Evolutionary conservation across 2,797 vertebrate species (phyloP).

Genomic region (Pantherophis vulpinus): DNA sequence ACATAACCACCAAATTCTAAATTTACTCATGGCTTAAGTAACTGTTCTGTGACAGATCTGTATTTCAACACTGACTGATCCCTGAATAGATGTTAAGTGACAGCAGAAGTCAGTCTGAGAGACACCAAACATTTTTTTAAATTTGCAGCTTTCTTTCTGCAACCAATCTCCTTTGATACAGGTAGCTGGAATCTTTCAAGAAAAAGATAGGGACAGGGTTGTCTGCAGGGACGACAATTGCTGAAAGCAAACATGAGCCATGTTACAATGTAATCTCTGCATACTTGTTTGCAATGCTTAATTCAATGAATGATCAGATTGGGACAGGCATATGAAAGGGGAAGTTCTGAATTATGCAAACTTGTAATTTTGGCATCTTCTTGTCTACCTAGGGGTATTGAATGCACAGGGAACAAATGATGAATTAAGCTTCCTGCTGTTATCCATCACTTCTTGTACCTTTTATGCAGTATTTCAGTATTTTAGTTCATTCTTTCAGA

Average conservation of each 20-base stretch:
- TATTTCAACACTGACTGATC: background rate
- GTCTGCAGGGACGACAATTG: background rate
- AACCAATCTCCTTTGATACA: background rate
- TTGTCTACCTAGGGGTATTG: background rate
- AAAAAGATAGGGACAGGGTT: background rate
- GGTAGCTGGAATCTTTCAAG: background rate
- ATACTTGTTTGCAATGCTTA: background rate
- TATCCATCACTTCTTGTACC: background rate
- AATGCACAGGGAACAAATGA: background rate
- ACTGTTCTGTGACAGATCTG: background rate
- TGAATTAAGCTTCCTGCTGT: background rate
- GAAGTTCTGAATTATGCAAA: background rate
- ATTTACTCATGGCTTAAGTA: background rate
- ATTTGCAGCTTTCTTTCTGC: background rate
- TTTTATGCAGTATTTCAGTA: background rate
- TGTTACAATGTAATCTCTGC: background rate
- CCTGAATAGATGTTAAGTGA: background rate
- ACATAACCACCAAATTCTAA: background rate
- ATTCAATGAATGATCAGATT: background rate
- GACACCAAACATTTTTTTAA: background rate
- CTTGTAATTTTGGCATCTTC: background rate
- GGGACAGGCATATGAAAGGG: background rate
- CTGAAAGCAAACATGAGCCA: background rate
- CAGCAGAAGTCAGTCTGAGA: background rate
- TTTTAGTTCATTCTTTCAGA: background rate